These are phyloP conservation scores for Laothoe populi DNA, from an alignment of 2,888 invertebrate species.

Conservation along the genomic window DNA sequence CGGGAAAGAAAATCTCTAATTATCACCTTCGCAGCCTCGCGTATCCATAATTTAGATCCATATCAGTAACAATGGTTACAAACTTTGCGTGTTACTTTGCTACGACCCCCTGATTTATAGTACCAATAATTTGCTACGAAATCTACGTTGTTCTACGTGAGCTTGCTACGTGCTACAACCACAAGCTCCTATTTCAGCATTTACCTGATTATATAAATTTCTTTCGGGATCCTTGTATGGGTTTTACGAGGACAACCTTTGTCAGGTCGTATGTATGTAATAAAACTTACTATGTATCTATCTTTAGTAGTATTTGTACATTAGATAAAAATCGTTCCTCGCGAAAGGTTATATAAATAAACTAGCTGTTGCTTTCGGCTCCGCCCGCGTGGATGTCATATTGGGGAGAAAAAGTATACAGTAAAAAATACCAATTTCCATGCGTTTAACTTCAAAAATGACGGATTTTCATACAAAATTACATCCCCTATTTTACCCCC, in stretches of 20 bases:
- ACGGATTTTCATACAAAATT: too few species aligned
- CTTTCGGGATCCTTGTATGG: neutral
- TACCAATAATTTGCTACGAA: constrained; percentile 1
- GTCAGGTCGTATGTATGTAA: neutral
- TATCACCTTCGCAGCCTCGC: neutral
- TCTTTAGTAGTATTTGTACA: too few species aligned
- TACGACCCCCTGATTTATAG: constrained; percentile 23
- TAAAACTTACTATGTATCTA: neutral
- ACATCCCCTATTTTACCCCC: too few species aligned
- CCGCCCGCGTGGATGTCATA: too few species aligned
- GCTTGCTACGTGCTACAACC: constrained; percentile 3
- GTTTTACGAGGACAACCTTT: neutral
- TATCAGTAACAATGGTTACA: neutral
- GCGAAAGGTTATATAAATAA: too few species aligned
- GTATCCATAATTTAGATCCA: constrained; percentile 4
- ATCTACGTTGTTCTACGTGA: constrained; percentile 18
- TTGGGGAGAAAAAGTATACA: too few species aligned
- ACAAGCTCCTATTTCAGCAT: neutral
- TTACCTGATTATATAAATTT: neutral
- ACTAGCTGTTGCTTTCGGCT: too few species aligned
- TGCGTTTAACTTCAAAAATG: too few species aligned
- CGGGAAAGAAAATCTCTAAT: too few species aligned
- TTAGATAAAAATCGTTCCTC: too few species aligned
- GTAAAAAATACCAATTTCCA: too few species aligned
- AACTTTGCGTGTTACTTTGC: constrained; percentile 27